These are phyloP conservation scores for Ceratina japonica DNA, from an alignment of 1,140 invertebrate species.

Conservation along the genomic window DNA sequence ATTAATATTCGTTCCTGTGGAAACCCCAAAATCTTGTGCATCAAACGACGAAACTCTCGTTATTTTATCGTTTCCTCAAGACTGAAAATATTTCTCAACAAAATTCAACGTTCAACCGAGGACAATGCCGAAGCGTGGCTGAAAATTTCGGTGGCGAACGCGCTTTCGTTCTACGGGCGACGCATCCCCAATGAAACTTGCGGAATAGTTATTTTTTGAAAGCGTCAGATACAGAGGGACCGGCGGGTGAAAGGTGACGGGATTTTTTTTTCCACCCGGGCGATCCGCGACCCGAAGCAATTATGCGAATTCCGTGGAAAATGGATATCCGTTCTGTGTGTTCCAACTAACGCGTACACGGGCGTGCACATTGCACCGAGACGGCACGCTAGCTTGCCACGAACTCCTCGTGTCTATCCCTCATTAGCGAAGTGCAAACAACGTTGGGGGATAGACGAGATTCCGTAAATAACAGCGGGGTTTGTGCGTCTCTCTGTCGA, in stretches of 20 bases:
- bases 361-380: slow-evolving; percentile 20
- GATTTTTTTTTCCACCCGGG: background rate
- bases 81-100: background rate
- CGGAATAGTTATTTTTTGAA: background rate
- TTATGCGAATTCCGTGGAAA: slow-evolving; percentile 54
- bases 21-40: background rate
- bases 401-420: slow-evolving; percentile 16
- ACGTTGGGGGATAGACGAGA: slow-evolving; percentile 18
- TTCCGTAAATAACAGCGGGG: slow-evolving; percentile 24
- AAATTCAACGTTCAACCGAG: background rate
- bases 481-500: no score
- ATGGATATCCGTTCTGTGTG: slow-evolving; percentile 49
- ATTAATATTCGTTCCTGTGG: slow-evolving; percentile 30
- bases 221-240: background rate
- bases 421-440: slow-evolving; percentile 20
- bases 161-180: background rate
- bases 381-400: slow-evolving; percentile 19
- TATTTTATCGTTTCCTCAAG: background rate
- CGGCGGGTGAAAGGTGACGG: background rate
- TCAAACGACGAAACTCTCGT: background rate
- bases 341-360: slow-evolving; percentile 27
- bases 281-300: slow-evolving; percentile 34
- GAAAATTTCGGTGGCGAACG: background rate
- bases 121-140: background rate
- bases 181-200: slow-evolving; percentile 20